A percentile compares a stretch with the other conserved stretches of the same genome.
Evolutionary conservation across 1,140 invertebrate species (phyloP).

Genomic region (Penaeus indicus): DNA sequence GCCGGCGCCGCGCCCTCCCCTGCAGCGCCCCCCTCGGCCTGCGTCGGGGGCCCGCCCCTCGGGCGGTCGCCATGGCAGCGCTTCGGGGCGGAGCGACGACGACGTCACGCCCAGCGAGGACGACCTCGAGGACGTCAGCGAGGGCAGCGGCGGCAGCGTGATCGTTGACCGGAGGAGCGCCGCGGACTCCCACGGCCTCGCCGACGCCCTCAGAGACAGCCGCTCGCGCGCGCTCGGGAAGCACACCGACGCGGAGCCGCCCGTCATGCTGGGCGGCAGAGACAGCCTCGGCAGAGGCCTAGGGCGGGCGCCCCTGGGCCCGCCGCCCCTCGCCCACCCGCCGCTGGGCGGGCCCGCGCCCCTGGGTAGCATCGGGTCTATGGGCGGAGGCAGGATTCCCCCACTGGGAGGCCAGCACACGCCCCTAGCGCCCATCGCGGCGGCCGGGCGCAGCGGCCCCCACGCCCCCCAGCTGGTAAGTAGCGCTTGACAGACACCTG

Average conservation of each 20-base stretch:
- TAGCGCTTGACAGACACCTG: neutral
- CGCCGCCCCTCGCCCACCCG: neutral
- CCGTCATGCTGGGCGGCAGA: conserved; percentile 38
- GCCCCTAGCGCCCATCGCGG: conserved; percentile 54
- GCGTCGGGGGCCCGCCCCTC: no score
- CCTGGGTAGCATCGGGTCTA: conserved; percentile 29
- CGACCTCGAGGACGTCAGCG: neutral
- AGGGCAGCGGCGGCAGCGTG: conserved; percentile 1
- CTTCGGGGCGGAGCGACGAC: no score
- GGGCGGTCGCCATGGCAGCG: no score
- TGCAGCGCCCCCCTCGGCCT: no score
- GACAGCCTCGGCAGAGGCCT: conserved; percentile 34
- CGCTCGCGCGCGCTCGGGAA: neutral
- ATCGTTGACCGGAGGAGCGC: neutral
- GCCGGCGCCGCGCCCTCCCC: no score
- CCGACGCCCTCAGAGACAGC: neutral
- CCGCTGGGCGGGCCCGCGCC: conserved; percentile 31
- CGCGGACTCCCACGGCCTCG: neutral
- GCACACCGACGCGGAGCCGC: neutral
- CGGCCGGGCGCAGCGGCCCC: conserved; percentile 29
- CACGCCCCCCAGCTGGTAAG: conserved; percentile 40
- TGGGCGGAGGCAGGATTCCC: conserved; percentile 34
- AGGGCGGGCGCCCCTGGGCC: conserved; percentile 1
- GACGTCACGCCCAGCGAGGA: no score
- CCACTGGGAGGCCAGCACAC: conserved; percentile 50